A percentile compares a stretch with the other conserved stretches of the same genome.
phyloP scores from a whole-genome alignment of 2,888 invertebrate species.

The Drosophila paramelanica region DNA sequence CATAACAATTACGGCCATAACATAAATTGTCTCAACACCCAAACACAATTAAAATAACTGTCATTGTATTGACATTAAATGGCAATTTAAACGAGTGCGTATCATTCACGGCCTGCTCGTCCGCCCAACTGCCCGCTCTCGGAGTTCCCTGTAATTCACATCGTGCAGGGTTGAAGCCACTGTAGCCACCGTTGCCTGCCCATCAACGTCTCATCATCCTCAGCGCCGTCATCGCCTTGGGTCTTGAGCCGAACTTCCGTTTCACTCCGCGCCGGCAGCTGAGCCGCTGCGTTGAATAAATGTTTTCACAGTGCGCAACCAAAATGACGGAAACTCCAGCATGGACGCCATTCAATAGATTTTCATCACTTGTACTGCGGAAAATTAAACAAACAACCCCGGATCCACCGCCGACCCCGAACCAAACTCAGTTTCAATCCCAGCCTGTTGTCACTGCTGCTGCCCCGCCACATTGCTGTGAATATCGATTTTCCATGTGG shows the following conservation, averaged over 20 bases:
- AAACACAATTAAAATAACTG: slow-evolving; percentile 83
- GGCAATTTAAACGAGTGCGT: slow-evolving; percentile 82
- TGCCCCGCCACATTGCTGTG: slow-evolving; percentile 47
- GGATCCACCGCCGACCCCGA: slow-evolving; percentile 24
- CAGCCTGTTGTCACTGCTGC: slow-evolving; percentile 1
- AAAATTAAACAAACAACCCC: slow-evolving; percentile 81
- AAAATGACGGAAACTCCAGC: slow-evolving; percentile 46
- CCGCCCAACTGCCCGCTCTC: not conserved
- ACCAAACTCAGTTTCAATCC: slow-evolving; percentile 14
- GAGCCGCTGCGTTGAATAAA: slow-evolving; percentile 60
- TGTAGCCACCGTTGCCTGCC: slow-evolving; percentile 3
- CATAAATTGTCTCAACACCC: slow-evolving; percentile 80
- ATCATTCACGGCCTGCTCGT: slow-evolving; percentile 60
- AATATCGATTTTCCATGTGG: slow-evolving; percentile 69
- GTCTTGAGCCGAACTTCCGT: slow-evolving; percentile 59
- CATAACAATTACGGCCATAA: slow-evolving; percentile 73
- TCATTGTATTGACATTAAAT: slow-evolving; percentile 82
- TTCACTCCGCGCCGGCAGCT: slow-evolving; percentile 56
- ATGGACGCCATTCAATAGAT: slow-evolving; percentile 71
- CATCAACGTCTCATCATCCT: slow-evolving; percentile 26
- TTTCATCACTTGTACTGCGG: slow-evolving; percentile 79
- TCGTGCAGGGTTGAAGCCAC: slow-evolving; percentile 32
- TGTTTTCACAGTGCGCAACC: slow-evolving; percentile 61
- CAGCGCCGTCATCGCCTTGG: slow-evolving; percentile 40
- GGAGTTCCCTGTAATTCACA: not conserved